Evolutionary conservation across 2,888 invertebrate genomes (phyloP).

Genomic region (Pachliopta kotzebuea): DNA sequence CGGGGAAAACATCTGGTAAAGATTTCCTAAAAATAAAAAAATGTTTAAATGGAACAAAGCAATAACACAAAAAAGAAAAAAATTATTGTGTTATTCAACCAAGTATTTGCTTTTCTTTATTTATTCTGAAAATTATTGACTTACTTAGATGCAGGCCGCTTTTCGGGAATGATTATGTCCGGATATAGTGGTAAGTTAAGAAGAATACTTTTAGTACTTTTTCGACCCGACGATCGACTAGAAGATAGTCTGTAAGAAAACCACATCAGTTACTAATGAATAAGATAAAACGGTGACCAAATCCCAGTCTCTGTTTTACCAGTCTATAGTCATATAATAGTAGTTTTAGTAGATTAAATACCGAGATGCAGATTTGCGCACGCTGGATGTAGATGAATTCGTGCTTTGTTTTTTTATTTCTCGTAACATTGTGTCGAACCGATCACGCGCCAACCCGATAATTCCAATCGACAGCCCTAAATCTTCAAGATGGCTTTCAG

Average conservation of each 20-base stretch:
- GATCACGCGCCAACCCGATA: slow-evolving; percentile 68
- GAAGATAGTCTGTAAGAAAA: slow-evolving; percentile 18
- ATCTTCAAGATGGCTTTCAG: slow-evolving; percentile 66
- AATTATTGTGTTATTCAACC: too few relatives aligned
- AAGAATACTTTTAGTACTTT: slow-evolving; percentile 11
- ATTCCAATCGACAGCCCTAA: slow-evolving; percentile 75
- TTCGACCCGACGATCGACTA: slow-evolving; percentile 11
- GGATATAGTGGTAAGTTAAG: slow-evolving; percentile 11
- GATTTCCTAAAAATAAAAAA: slow-evolving; percentile 31
- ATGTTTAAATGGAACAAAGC: neutral
- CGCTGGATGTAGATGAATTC: slow-evolving; percentile 27
- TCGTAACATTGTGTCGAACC: slow-evolving; percentile 73
- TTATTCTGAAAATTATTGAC: neutral
- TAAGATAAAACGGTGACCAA: neutral
- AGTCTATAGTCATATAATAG: neutral
- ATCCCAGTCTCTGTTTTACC: neutral
- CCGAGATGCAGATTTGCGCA: slow-evolving; percentile 26
- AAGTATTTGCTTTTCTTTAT: too few relatives aligned
- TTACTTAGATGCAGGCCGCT: slow-evolving; percentile 10
- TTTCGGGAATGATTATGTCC: slow-evolving; percentile 19
- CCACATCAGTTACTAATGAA: neutral
- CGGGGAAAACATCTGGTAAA: slow-evolving; percentile 37
- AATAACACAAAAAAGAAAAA: too few relatives aligned
- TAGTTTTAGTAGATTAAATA: slow-evolving; percentile 9
- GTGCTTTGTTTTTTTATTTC: slow-evolving; percentile 35